A percentile compares a stretch with the other conserved stretches of the same genome.
Evolutionary conservation across 2,888 invertebrate species (phyloP).

Genomic region (Pachydiplax longipennis): DNA sequence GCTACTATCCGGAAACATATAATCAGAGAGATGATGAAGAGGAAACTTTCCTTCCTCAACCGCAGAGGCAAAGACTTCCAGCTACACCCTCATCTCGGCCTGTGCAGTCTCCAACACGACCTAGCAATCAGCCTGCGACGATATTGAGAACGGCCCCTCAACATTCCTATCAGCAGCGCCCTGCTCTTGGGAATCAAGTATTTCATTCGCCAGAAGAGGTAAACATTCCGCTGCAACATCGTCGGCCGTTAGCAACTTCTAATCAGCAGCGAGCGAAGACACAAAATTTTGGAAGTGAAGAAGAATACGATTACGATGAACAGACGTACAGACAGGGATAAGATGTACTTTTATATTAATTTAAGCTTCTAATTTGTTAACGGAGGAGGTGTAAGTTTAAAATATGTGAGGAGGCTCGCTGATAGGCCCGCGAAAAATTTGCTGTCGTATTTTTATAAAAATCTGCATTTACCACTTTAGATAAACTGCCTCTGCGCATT

Average conservation of each 20-base stretch:
- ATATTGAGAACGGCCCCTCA: neutral
- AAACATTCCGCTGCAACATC: constrained; percentile 83
- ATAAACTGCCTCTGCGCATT: no score
- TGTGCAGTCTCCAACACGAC: constrained; percentile 52
- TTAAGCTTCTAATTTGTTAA: no score
- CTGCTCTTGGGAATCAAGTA: constrained; percentile 68
- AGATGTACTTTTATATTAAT: neutral
- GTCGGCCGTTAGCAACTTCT: constrained; percentile 69
- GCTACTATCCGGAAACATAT: constrained; percentile 84
- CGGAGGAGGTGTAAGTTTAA: no score
- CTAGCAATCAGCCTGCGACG: neutral
- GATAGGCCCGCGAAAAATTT: no score
- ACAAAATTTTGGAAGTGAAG: neutral
- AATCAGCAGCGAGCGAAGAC: constrained; percentile 52
- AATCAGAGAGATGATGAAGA: constrained; percentile 68
- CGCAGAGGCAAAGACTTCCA: constrained; percentile 57
- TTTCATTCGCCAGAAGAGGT: constrained; percentile 87
- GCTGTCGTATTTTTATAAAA: no score
- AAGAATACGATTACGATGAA: neutral
- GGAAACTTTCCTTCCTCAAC: constrained; percentile 53
- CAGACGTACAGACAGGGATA: neutral
- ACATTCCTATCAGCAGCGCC: neutral
- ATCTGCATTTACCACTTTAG: no score
- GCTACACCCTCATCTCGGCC: constrained; percentile 51
- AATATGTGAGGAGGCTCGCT: no score